phyloP scores from a whole-genome alignment of 2,113 vertebrate genomes.

The Alaudala cheleensis region DNA sequence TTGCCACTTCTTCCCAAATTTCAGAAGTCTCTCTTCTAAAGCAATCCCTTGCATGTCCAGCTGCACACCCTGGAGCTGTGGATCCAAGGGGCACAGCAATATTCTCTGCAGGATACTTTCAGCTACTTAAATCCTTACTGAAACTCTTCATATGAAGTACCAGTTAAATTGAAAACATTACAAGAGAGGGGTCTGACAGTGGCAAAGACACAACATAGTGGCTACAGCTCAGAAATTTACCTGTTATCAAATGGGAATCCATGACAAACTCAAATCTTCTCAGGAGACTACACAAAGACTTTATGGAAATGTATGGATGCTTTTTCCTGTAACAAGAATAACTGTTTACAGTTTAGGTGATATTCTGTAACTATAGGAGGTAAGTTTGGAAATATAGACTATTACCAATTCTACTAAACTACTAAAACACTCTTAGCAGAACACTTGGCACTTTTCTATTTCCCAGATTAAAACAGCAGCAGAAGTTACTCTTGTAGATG shows the following conservation, averaged over 20 bases:
- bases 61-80: neutral
- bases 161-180: neutral
- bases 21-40: neutral
- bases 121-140: neutral
- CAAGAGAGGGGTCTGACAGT: neutral
- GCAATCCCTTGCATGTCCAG: neutral
- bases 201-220: neutral
- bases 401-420: neutral
- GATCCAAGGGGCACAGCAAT: neutral
- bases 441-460: neutral
- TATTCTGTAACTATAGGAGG: neutral
- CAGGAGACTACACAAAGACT: neutral
- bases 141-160: neutral
- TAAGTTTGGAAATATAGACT: slow-evolving; percentile 20
- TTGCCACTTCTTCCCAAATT: neutral
- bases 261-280: neutral
- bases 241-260: neutral
- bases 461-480: neutral
- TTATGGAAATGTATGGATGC: neutral
- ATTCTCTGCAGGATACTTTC: neutral
- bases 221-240: neutral
- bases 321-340: neutral
- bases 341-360: neutral
- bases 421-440: neutral
- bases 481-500: neutral